phyloP scores from a whole-genome alignment of 2,113 vertebrate species.

The Galbula dea region DNA sequence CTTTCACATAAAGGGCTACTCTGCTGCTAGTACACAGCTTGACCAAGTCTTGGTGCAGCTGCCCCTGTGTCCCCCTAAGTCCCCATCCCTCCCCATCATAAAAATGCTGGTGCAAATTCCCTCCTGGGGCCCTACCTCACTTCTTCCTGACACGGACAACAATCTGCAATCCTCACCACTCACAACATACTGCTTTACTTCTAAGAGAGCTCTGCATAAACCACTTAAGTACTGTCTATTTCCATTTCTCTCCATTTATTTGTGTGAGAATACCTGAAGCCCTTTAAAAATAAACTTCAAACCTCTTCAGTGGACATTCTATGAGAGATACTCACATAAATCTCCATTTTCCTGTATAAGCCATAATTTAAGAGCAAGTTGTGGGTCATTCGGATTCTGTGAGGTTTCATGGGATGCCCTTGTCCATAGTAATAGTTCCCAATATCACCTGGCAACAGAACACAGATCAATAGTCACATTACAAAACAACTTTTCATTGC shows the following conservation, averaged over 20 bases:
- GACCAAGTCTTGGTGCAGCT: not conserved
- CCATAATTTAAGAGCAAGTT: constrained; percentile 85
- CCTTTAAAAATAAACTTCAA: not conserved
- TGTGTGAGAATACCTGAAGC: not conserved
- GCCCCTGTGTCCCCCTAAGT: not conserved
- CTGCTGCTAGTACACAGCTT: not conserved
- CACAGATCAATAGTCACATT: not conserved
- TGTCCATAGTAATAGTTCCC: constrained; percentile 87
- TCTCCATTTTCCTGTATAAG: constrained; percentile 87
- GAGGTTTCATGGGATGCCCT: constrained; percentile 85
- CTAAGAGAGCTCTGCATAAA: not conserved
- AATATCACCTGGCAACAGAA: constrained; percentile 78
- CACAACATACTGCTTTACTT: not conserved
- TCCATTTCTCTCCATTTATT: not conserved
- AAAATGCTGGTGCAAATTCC: not conserved
- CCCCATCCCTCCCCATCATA: not conserved
- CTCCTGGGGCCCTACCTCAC: not conserved
- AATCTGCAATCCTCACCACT: not conserved
- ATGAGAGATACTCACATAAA: constrained; percentile 78
- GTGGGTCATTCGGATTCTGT: constrained; percentile 85
- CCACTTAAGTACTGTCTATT: not conserved
- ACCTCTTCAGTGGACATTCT: not conserved
- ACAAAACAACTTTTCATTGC: not conserved
- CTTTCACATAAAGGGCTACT: not conserved
- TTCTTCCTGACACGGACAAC: not conserved